A percentile compares a stretch with the other conserved stretches of the same genome.
phyloP scores from a whole-genome alignment of 2,888 invertebrate species.

The Anoplius nigerrimus region DNA sequence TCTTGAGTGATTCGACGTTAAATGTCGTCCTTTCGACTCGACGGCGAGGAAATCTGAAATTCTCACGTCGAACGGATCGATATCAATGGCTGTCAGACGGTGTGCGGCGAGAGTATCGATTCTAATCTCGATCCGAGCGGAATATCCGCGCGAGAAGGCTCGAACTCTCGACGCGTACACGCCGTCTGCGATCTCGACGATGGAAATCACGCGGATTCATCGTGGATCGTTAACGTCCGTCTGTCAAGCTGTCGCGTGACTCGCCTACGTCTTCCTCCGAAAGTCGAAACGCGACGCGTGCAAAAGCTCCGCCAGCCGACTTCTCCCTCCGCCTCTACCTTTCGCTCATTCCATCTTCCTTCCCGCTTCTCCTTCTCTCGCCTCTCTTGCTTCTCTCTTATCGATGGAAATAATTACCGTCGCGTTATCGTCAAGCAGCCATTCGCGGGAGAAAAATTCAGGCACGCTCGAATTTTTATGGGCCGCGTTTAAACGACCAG shows the following conservation, averaged over 20 bases:
- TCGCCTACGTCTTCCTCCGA: slow-evolving; percentile 69
- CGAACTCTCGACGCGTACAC: slow-evolving; percentile 5
- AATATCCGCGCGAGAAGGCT: slow-evolving; percentile 34
- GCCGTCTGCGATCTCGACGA: slow-evolving; percentile 44
- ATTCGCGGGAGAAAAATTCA: no score
- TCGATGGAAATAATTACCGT: slow-evolving; percentile 16
- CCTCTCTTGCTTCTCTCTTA: not conserved
- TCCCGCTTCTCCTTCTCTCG: not conserved
- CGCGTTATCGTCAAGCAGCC: slow-evolving; percentile 11
- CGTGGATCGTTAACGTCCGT: slow-evolving; percentile 68
- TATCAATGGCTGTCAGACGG: slow-evolving; percentile 14
- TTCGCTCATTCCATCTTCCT: not conserved
- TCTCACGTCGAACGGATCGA: not conserved
- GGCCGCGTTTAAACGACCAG: no score
- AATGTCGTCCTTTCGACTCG: no score
- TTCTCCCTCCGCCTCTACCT: not conserved
- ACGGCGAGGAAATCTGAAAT: no score
- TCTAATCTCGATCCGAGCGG: slow-evolving; percentile 39
- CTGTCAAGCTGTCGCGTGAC: slow-evolving; percentile 70
- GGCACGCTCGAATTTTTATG: no score
- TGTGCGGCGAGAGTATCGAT: slow-evolving; percentile 38
- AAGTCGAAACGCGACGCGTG: slow-evolving; percentile 32
- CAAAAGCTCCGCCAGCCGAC: not conserved
- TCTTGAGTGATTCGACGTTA: no score
- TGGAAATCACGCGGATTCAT: slow-evolving; percentile 61